Percentiles rank a stretch among this genome's conserved stretches.
These are phyloP conservation scores for Subacronicta megacephala DNA, from an alignment of 2,888 invertebrate species.

Conservation along the genomic window DNA sequence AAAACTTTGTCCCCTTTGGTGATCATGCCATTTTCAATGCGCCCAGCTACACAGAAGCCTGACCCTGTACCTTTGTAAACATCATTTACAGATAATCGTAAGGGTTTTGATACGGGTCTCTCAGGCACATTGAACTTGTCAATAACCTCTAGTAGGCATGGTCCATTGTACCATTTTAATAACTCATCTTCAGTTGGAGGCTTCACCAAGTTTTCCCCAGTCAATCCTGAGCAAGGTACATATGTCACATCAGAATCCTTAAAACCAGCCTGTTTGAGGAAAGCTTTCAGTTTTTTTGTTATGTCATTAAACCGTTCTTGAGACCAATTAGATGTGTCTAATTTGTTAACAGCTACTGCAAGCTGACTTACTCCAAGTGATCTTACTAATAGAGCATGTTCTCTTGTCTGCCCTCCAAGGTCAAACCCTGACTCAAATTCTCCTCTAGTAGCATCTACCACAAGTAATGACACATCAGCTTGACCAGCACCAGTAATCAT, in stretches of 20 bases:
- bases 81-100: constrained; percentile 98
- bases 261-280: constrained; percentile 97
- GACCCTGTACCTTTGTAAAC: constrained; percentile 97
- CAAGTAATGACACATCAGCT: constrained; percentile 98
- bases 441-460: constrained; percentile 98
- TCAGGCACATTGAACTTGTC: constrained; percentile 96
- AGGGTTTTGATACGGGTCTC: constrained; percentile 95
- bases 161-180: constrained; percentile 95
- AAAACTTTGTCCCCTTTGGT: constrained; percentile 96
- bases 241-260: constrained; percentile 96
- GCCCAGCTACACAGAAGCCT: constrained; percentile 97
- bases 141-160: constrained; percentile 95
- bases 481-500: constrained; percentile 99
- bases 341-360: constrained; percentile 98
- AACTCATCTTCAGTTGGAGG: constrained; percentile 91
- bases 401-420: constrained; percentile 98
- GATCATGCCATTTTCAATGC: constrained; percentile 97
- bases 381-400: constrained; percentile 98
- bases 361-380: constrained; percentile 97
- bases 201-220: constrained; percentile 96
- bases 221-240: constrained; percentile 98
- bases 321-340: constrained; percentile 98
- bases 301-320: constrained; percentile 97
- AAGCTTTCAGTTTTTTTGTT: constrained; percentile 93
- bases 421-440: constrained; percentile 99